Conservation (phyloP, 2,888 invertebrate species). For the Barypeithes pellucidus region DNA sequence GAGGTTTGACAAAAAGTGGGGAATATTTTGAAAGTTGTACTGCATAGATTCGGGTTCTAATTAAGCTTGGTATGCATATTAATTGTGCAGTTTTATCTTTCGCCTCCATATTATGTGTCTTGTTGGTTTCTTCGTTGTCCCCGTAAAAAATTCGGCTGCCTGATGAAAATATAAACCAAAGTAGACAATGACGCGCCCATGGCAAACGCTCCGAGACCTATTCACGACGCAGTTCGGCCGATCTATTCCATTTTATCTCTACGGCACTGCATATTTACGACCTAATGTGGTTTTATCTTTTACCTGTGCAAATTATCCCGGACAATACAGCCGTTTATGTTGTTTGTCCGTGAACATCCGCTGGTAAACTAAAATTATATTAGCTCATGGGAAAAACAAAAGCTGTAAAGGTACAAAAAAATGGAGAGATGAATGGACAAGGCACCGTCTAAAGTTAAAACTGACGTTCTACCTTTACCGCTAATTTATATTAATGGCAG, state of each 20-base stretch:
- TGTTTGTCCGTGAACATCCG: constrained; percentile 48
- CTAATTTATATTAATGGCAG: constrained; percentile 69
- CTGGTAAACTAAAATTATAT: constrained; percentile 53
- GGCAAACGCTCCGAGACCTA: too few relatives aligned
- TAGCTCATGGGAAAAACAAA: constrained; percentile 54
- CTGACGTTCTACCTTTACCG: constrained; percentile 51
- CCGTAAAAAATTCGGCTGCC: too few relatives aligned
- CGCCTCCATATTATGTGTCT: too few relatives aligned
- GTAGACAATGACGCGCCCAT: too few relatives aligned
- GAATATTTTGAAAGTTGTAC: too few relatives aligned
- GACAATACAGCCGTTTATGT: constrained; percentile 51
- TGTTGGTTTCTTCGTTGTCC: too few relatives aligned
- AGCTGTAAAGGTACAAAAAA: constrained; percentile 48
- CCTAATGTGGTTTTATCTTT: constrained; percentile 30
- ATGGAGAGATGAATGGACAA: constrained; percentile 53
- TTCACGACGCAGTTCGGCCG: too few relatives aligned
- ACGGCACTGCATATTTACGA: constrained; percentile 29
- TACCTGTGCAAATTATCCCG: constrained; percentile 43
- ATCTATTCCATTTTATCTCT: background rate
- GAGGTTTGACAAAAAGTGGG: too few relatives aligned
- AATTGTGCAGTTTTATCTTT: too few relatives aligned
- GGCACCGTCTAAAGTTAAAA: constrained; percentile 53
- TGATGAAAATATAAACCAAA: too few relatives aligned
- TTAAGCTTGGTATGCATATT: too few relatives aligned
- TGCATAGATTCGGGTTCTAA: too few relatives aligned